These are phyloP conservation scores for Porites evermanni DNA, from an alignment of 92 coral and sea anemone species.

Conservation along the genomic window DNA sequence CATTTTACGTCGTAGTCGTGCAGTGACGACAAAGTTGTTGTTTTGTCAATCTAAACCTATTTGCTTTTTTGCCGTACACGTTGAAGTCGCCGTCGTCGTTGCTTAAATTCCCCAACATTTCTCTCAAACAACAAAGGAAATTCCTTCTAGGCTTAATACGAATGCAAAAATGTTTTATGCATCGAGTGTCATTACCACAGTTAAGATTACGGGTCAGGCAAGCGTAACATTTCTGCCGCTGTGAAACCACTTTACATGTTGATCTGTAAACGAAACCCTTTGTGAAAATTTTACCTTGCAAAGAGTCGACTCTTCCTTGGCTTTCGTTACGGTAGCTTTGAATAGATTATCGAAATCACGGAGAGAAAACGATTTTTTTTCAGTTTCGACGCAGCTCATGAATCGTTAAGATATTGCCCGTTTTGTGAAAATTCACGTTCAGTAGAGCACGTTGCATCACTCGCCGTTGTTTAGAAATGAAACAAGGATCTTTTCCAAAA, in stretches of 20 bases:
- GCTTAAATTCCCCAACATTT: neutral
- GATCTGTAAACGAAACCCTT: neutral
- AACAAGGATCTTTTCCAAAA: neutral
- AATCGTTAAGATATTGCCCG: neutral
- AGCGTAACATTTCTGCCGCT: conserved; percentile 3
- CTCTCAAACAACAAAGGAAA: neutral
- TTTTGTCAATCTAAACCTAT: too few species aligned
- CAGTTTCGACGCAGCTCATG: neutral
- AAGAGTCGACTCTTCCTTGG: neutral
- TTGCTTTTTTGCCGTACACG: too few species aligned
- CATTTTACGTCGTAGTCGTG: too few species aligned
- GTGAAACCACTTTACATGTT: neutral
- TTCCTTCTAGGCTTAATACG: neutral
- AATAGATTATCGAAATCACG: neutral
- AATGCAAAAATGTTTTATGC: neutral
- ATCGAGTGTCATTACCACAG: neutral
- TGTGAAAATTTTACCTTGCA: neutral
- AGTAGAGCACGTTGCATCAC: neutral
- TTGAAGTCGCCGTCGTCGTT: too few species aligned
- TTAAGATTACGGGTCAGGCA: neutral
- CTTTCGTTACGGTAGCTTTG: too few species aligned
- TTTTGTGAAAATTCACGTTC: neutral
- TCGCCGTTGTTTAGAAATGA: neutral
- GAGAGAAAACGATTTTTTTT: neutral
- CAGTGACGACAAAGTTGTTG: too few species aligned